Base-by-base conservation (phyloP, 2,797 vertebrate genomes). In the Petrocephalus schoutedeni region DNA sequence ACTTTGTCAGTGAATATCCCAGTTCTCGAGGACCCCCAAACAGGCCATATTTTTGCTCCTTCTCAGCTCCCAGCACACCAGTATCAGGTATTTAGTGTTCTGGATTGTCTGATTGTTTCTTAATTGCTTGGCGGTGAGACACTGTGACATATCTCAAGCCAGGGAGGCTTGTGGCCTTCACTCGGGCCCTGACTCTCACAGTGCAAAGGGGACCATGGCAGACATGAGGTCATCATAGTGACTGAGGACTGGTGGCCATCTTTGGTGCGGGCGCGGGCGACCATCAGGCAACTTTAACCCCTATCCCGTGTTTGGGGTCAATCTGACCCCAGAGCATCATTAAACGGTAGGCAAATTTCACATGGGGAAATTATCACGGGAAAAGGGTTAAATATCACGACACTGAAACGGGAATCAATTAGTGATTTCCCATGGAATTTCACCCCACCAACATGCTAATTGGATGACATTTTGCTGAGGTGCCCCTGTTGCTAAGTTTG, bases 401-500 rank as follows among this genome's bases (percentile, higher is more conserved):
- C 85, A 86, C 57, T 36, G 84, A 77, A 56, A 86, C n/a, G 56
- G 85, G 85, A 64, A 32, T 49, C 86, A 87, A 67, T 87, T 67
- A 87, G 86, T 49, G 51, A 51, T 71, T 49, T 41, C 21, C 32
- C n/a, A 12, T 61, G 86, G 86, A 6, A 67, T 53, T 71, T 14
- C 10, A 67, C 41, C 45, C 58, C 58, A 49, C 53, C 36, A 87
- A 21, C 21, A n/a, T 28, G 86, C 45, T 87, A 87, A 71, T 45
- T 87, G 86, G 86, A 87, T 87, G 86, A 51, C 61, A 87, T 87
- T 86, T 86, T n/a, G 45, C 32, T 41, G 36, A 57, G 57, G 85
- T 86, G 56, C 28, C 56, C 83, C 84, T 16, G 2, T 59, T 41
- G 54, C 56, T 86, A 59, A 86, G 84, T 59, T 16, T 58, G 56